A percentile compares a stretch with the other conserved stretches of the same genome.
phyloP scores from a whole-genome alignment of 2,797 vertebrate genomes.

The Atherinosoma microstoma region DNA sequence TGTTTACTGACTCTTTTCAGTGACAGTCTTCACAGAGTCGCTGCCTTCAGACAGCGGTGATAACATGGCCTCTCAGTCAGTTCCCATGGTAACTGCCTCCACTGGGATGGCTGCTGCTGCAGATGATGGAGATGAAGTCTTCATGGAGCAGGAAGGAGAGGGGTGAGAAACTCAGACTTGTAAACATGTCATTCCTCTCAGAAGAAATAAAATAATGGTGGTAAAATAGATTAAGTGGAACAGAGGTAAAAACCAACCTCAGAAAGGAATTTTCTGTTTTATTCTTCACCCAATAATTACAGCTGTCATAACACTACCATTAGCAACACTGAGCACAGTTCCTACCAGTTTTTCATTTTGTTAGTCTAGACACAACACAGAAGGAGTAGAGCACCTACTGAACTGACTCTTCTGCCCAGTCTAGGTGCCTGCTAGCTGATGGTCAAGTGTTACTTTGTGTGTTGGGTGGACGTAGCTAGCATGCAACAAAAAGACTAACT shows the following conservation, averaged over 20 bases:
- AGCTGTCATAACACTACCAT: no score
- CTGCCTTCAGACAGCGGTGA: conserved; percentile 89
- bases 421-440: no score
- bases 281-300: not conserved
- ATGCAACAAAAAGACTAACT: not conserved
- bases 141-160: conserved; percentile 94
- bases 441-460: no score
- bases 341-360: no score
- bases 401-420: not conserved
- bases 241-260: no score
- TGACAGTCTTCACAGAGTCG: conserved; percentile 94
- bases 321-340: no score
- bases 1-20: conserved; percentile 68
- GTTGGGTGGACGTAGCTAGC: no score
- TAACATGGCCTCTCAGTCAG: conserved; percentile 95
- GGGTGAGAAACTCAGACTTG: conserved; percentile 76
- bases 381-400: not conserved
- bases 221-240: no score
- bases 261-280: not conserved
- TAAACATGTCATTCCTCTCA: not conserved
- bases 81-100: conserved; percentile 97
- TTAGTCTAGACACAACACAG: no score
- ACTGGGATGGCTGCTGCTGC: conserved; percentile 84
- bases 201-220: not conserved
- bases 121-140: conserved; percentile 95